phyloP scores from a whole-genome alignment of 2,888 invertebrate genomes.

The Omphaloscelis lunosa region DNA sequence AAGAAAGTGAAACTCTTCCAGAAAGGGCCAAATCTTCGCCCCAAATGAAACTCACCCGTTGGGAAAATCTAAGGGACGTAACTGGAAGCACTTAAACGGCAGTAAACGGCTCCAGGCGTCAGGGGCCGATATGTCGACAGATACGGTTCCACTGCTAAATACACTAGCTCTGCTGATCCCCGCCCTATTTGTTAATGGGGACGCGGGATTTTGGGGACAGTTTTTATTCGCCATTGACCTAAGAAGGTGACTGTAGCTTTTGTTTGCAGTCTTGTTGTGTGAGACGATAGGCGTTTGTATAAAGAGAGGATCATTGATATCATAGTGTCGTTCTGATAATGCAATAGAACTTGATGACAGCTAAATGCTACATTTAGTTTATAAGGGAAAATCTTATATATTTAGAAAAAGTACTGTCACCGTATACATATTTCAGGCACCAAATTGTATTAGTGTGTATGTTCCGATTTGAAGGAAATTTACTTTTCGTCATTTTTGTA shows the following conservation, averaged over 20 bases:
- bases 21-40: conserved; percentile 41
- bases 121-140: conserved; percentile 73
- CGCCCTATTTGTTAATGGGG: conserved; percentile 50
- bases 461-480: background rate
- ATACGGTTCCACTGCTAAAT: conserved; percentile 73
- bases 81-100: conserved; percentile 71
- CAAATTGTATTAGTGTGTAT: background rate
- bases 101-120: conserved; percentile 72
- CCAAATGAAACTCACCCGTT: conserved; percentile 56
- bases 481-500: background rate
- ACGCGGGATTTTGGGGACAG: conserved; percentile 39
- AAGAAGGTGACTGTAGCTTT: conserved; percentile 6
- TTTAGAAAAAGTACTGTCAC: background rate
- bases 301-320: background rate
- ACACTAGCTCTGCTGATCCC: conserved; percentile 66
- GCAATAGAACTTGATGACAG: background rate
- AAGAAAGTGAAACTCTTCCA: conserved; percentile 41
- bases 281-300: background rate
- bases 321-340: background rate
- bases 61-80: conserved; percentile 62
- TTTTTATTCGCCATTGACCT: conserved; percentile 58
- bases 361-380: background rate
- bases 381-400: no score
- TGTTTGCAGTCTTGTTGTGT: conserved; percentile 2
- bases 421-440: background rate